Conservation (phyloP, 2,888 invertebrate species). For the Rhamphomyia laevipes region DNA sequence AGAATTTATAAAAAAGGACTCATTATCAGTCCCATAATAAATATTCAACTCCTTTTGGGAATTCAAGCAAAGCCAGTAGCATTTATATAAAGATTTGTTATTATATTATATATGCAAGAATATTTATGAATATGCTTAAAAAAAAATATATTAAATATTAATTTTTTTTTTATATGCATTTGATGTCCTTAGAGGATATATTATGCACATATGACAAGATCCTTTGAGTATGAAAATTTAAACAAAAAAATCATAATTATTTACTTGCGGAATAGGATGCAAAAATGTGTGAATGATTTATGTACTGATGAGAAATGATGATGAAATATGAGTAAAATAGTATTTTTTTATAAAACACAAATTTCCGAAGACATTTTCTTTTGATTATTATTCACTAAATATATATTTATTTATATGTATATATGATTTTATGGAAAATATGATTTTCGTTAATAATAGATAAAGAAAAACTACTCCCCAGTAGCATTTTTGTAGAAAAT, state of each 20-base stretch:
- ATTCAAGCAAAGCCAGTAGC: neutral
- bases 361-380: too few species aligned
- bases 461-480: too few species aligned
- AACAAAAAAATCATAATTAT: conserved; percentile 4
- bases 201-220: too few species aligned
- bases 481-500: too few species aligned
- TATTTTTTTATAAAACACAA: too few species aligned
- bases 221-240: too few species aligned
- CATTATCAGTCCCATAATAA: neutral
- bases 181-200: neutral
- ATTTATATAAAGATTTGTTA: neutral
- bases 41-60: neutral
- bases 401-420: too few species aligned
- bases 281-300: conserved; percentile 8
- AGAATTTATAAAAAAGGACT: neutral
- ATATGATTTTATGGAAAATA: too few species aligned
- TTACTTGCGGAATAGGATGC: conserved; percentile 6
- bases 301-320: conserved; percentile 4
- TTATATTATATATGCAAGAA: neutral
- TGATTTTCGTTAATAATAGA: too few species aligned
- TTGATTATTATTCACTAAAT: too few species aligned
- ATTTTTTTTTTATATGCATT: neutral
- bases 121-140: neutral
- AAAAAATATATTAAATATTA: neutral
- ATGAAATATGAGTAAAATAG: neutral